A percentile compares a stretch with the other conserved stretches of the same genome.
These are phyloP conservation scores for Phortica okadai DNA, from an alignment of 2,888 invertebrate species.

Conservation along the genomic window DNA sequence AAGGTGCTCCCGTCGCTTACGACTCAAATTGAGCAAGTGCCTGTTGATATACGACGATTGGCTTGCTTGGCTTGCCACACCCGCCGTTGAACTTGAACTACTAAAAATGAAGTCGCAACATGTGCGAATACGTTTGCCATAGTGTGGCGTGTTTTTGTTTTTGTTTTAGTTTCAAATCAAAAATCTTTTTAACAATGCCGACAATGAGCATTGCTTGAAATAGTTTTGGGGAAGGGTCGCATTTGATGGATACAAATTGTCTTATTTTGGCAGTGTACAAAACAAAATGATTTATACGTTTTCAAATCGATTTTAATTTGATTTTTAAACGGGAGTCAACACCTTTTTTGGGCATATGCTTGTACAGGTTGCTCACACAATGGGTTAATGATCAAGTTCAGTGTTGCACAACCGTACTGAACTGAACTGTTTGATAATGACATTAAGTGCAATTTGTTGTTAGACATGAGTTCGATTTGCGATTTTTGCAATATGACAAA, in stretches of 20 bases:
- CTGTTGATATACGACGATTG: slow-evolving; percentile 21
- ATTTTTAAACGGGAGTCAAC: slow-evolving; percentile 2
- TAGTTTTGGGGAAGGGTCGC: slow-evolving; percentile 32
- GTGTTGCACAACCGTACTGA: not conserved
- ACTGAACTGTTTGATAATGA: not conserved
- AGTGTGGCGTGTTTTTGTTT: not conserved
- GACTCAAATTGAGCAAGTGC: slow-evolving; percentile 26
- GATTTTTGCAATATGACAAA: not conserved
- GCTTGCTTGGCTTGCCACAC: slow-evolving; percentile 24
- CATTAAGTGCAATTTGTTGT: not conserved
- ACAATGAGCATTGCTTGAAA: slow-evolving; percentile 18
- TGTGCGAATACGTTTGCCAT: not conserved
- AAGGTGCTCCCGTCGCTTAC: slow-evolving; percentile 10
- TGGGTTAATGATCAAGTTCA: not conserved
- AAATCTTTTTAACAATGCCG: slow-evolving; percentile 36
- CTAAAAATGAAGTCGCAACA: slow-evolving; percentile 30
- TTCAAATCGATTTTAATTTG: slow-evolving; percentile 5
- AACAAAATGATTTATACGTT: slow-evolving; percentile 15
- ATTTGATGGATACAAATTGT: slow-evolving; percentile 5
- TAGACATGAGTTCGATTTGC: not conserved
- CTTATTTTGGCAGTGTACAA: not conserved
- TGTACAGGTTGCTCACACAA: not conserved
- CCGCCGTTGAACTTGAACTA: slow-evolving; percentile 39
- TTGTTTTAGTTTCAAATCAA: slow-evolving; percentile 6
- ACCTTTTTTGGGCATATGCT: slow-evolving; percentile 1